Conservation (phyloP, 2,113 vertebrate genomes). For the Petromus typicus region DNA sequence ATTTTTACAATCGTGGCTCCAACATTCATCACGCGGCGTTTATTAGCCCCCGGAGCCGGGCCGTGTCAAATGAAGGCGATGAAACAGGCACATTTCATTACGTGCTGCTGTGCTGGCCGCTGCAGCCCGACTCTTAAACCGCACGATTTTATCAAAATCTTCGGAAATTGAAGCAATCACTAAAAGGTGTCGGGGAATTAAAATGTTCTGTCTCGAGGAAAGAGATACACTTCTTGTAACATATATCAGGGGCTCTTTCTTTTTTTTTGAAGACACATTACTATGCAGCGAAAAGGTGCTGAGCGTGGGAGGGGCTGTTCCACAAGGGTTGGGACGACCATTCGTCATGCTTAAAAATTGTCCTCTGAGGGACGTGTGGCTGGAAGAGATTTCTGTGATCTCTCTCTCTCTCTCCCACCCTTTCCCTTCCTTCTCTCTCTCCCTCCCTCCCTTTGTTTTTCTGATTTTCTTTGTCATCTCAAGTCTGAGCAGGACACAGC, state of each 20-base stretch:
- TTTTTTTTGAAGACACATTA: slow-evolving; percentile 91
- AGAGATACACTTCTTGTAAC: slow-evolving; percentile 93
- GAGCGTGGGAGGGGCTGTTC: slow-evolving; percentile 84
- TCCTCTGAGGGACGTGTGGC: slow-evolving; percentile 55
- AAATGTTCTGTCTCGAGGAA: slow-evolving; percentile 93
- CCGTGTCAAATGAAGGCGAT: slow-evolving; percentile 90
- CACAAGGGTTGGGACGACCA: slow-evolving; percentile 85
- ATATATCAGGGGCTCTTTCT: slow-evolving; percentile 90
- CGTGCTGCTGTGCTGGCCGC: slow-evolving; percentile 87
- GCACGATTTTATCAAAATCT: slow-evolving; percentile 96
- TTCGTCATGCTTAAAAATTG: slow-evolving; percentile 88
- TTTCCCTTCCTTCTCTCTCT: too few species aligned
- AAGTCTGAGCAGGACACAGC: rapidly evolving
- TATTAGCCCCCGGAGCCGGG: slow-evolving; percentile 91
- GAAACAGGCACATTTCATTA: slow-evolving; percentile 92
- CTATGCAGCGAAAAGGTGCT: slow-evolving; percentile 90
- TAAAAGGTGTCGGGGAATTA: slow-evolving; percentile 96
- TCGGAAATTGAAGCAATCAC: slow-evolving; percentile 97
- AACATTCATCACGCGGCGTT: slow-evolving; percentile 93
- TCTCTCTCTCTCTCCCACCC: too few species aligned
- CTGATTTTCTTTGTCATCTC: rapidly evolving
- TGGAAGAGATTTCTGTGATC: background rate
- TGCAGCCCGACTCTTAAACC: slow-evolving; percentile 92
- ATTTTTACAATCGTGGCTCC: slow-evolving; percentile 94
- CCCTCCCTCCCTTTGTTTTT: background rate